Base-by-base conservation (phyloP, 2,113 vertebrate genomes). In the Merops nubicus region DNA sequence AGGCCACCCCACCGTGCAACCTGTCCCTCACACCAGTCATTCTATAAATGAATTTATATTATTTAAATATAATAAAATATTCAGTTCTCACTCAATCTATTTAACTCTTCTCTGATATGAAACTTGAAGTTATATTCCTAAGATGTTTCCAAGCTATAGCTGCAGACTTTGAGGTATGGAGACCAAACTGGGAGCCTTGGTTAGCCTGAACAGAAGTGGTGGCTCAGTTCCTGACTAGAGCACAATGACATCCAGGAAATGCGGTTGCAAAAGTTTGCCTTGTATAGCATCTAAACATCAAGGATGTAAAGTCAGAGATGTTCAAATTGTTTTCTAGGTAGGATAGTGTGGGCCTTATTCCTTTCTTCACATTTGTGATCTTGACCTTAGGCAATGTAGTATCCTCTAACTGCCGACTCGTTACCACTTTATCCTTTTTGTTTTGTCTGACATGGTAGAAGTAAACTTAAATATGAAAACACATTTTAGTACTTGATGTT, bases 1-100 rank as follows among this genome's bases (percentile, higher is more conserved):
- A 34, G 47, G 33, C 11, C 0, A 1, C 4, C 5, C 29, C 0
- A 1, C 51, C 20, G 22, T 9, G 8, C 17, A 23, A 0, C 59
- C 28, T 12, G 4, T 56, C 29, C 2, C 36, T 34, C 2, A 1
- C 0, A 1, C 7, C n/a, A 33, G 22, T n/a, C n/a, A n/a, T n/a
- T n/a, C n/a, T n/a, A n/a, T n/a, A n/a, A n/a, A n/a, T n/a, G n/a
- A n/a, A n/a, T n/a, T n/a, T n/a, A n/a, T n/a, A n/a, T n/a, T n/a
- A n/a, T n/a, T n/a, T n/a, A n/a, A n/a, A n/a, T n/a, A n/a, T 79
- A 43, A 43, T 20, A 4, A 67, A 63, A 1, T 17, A 40, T 36
- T 64, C 57, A 33, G 20, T 28, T 79, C 13, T 74, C 25, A 36
- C 54, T 70, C 42, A 54, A 3, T 67, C 9, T 50, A 1, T 87